Evolutionary conservation across 1,140 invertebrate species (phyloP).

Genomic region (Rhizoglyphus robini): DNA sequence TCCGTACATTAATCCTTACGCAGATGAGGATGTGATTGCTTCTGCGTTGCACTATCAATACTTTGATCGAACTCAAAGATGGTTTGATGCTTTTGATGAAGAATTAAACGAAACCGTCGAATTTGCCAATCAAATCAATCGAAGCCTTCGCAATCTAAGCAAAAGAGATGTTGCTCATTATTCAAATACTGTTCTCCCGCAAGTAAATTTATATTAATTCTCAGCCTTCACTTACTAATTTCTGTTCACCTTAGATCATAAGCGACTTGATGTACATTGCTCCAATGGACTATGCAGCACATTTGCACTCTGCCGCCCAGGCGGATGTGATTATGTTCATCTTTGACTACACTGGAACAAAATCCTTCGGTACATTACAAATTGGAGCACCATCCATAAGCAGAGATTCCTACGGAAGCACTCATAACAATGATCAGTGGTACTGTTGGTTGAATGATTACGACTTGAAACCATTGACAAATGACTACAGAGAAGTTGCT

Average conservation of each 20-base stretch:
- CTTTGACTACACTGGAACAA: conserved; percentile 19
- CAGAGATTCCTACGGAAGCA: conserved; percentile 15
- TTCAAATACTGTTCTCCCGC: too few species aligned
- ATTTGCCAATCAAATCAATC: not conserved
- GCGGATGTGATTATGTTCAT: not conserved
- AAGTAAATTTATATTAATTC: too few species aligned
- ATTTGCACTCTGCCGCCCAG: not conserved
- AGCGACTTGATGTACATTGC: conserved; percentile 20
- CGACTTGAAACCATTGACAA: not conserved
- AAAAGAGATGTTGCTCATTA: too few species aligned
- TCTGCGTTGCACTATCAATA: conserved; percentile 20
- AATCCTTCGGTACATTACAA: conserved; percentile 21
- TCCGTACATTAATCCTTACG: conserved; percentile 21
- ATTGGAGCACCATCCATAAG: not conserved
- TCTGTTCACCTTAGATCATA: conserved; percentile 17
- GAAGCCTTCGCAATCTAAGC: too few species aligned
- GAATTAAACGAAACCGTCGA: not conserved
- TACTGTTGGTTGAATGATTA: conserved; percentile 17
- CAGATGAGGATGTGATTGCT: conserved; percentile 22
- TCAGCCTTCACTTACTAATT: too few species aligned
- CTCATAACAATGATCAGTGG: conserved; percentile 21
- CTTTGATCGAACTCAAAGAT: conserved; percentile 17
- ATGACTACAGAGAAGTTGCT: not conserved
- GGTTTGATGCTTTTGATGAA: not conserved
- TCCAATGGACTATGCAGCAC: conserved; percentile 8